These are phyloP conservation scores for Heliconius hortense DNA, from an alignment of 2,888 invertebrate genomes.

Conservation along the genomic window DNA sequence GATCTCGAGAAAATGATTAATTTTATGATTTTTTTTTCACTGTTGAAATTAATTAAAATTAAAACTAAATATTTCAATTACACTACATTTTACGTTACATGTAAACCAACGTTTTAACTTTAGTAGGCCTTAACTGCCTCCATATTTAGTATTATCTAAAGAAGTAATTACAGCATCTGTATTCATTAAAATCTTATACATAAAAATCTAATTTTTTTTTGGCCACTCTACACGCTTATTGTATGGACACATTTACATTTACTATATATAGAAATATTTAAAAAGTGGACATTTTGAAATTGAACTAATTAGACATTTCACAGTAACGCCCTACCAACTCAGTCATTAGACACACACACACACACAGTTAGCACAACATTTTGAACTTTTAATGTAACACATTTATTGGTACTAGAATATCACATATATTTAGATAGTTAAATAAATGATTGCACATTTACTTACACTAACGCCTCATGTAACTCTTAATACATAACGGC, in stretches of 20 bases:
- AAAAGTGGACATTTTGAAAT: conserved; percentile 11
- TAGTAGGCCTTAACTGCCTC: not conserved
- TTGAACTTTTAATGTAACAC: conserved; percentile 19
- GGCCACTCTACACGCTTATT: not conserved
- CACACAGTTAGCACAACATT: conserved; percentile 23
- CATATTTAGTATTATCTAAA: not conserved
- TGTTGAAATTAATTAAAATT: conserved; percentile 2
- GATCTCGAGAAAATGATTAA: not conserved
- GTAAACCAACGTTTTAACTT: not conserved
- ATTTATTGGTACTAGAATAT: conserved; percentile 48
- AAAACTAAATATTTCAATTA: conserved; percentile 1
- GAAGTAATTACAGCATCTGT: not conserved
- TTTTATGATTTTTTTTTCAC: not conserved
- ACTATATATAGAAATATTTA: not conserved
- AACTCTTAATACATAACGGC: conserved; percentile 40
- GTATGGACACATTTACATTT: conserved; percentile 6
- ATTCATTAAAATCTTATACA: not conserved
- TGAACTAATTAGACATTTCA: conserved; percentile 1
- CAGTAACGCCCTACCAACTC: not conserved
- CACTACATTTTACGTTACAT: not conserved
- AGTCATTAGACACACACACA: conserved; percentile 31
- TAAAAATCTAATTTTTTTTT: not conserved
- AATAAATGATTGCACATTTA: conserved; percentile 47
- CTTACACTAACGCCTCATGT: conserved; percentile 44
- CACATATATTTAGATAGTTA: conserved; percentile 46